These are phyloP conservation scores for Trissolcus japonicus DNA, from an alignment of 2,888 invertebrate species.

Conservation along the genomic window DNA sequence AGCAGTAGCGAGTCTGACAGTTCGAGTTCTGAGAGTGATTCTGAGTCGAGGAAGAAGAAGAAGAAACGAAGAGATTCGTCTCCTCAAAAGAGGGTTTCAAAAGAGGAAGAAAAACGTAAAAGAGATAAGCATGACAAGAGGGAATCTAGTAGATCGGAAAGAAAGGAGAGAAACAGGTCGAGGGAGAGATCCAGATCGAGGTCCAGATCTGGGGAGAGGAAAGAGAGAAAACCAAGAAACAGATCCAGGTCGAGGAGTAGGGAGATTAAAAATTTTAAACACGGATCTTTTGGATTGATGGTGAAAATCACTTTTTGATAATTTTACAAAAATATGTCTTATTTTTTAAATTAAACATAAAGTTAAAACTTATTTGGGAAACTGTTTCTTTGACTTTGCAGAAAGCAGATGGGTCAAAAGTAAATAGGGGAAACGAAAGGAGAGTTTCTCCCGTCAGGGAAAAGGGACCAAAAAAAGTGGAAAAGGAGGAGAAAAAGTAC, in stretches of 20 bases:
- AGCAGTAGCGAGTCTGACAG: conserved; percentile 50
- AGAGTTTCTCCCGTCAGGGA: neutral
- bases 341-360: no score
- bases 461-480: conserved; percentile 4
- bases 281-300: conserved; percentile 63
- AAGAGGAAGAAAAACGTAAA: neutral
- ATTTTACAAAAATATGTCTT: neutral
- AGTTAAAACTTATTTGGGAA: no score
- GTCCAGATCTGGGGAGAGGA: neutral
- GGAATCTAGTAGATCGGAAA: neutral
- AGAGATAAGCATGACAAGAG: neutral
- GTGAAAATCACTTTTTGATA: conserved; percentile 36
- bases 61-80: conserved; percentile 11
- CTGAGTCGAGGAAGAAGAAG: conserved; percentile 19
- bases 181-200: conserved; percentile 15
- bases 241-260: conserved; percentile 35
- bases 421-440: neutral
- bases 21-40: conserved; percentile 25
- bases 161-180: conserved; percentile 19
- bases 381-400: conserved; percentile 39
- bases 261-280: conserved; percentile 8
- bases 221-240: conserved; percentile 24
- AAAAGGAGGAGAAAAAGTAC: conserved; percentile 64
- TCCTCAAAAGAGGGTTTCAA: conserved; percentile 7
- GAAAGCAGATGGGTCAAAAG: conserved; percentile 66